Conservation (phyloP, 2,888 invertebrate genomes). For the Caenorhabditis virilis region DNA sequence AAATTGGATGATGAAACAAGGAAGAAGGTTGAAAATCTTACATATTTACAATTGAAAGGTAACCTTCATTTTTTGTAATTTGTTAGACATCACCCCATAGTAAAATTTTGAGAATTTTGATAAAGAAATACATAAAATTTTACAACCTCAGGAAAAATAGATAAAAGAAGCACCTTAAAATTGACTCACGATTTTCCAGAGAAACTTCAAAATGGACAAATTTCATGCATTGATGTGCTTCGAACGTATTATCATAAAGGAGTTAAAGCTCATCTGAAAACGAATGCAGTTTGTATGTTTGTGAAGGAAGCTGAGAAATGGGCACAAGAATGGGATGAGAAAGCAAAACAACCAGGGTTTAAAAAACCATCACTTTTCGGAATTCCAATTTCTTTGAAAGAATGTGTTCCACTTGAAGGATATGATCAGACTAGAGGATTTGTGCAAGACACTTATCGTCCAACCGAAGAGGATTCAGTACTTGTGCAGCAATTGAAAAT, state of each 20-base stretch:
- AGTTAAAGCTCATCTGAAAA: constrained; percentile 52
- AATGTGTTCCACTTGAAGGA: constrained; percentile 56
- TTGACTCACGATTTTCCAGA: too few relatives aligned
- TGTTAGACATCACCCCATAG: too few relatives aligned
- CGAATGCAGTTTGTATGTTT: constrained; percentile 58
- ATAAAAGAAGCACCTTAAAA: too few relatives aligned
- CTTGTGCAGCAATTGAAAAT: constrained; percentile 51
- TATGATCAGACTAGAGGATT: constrained; percentile 66
- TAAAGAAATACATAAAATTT: too few relatives aligned
- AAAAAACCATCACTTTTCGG: constrained; percentile 62
- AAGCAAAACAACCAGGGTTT: constrained; percentile 34
- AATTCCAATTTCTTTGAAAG: constrained; percentile 63
- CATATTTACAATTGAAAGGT: constrained; percentile 45
- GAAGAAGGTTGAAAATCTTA: constrained; percentile 34
- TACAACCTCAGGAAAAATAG: too few relatives aligned
- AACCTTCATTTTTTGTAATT: not conserved
- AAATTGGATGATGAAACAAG: constrained; percentile 32
- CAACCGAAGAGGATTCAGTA: constrained; percentile 43
- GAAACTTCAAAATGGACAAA: constrained; percentile 43
- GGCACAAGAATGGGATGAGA: constrained; percentile 54
- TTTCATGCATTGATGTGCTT: constrained; percentile 48
- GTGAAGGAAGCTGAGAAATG: constrained; percentile 55
- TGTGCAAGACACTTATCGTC: constrained; percentile 62
- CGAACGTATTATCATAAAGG: constrained; percentile 50
- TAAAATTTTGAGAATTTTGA: too few relatives aligned